Base-by-base conservation (phyloP, 2,797 vertebrate species). In the Glossophaga mutica region DNA sequence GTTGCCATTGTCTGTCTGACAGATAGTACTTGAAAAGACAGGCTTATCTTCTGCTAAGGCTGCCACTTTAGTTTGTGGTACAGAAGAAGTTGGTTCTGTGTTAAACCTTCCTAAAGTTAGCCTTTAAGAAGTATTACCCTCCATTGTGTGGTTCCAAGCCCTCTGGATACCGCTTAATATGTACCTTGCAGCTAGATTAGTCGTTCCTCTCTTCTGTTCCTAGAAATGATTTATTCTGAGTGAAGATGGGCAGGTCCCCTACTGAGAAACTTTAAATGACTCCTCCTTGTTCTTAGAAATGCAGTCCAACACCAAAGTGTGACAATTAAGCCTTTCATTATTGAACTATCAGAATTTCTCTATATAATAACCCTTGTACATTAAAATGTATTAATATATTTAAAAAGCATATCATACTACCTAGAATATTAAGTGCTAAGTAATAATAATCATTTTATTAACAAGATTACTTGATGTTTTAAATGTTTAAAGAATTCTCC, bases 381-480 rank as follows among this genome's bases (percentile, higher is more conserved):
- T 21, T 71, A 21, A 95, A 89, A 76, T 79, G 9, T 44, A 67
- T 81, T 37, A 70, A 46, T 81, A 10, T 50, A 65, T 48, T 93
- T 83, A 73, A 78, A 87, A 48, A 48, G 3, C 34, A 55, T 44
- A 18, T 29, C 18, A 77, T 5, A 57, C 37, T 84, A 8, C 46
- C 55, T 91, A 70, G 34, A 50, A 79, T 88, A 22, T 46, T 88
- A 88, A 87, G 46, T 88, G 34, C 82, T 95, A 50, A 77, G 59
- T 34, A 93, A 84, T 44, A 32, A 42, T 74, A 44, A 57, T 95
- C 52, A 68, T 85, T 95, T 85, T 42, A 78, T 79, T 88, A 89
- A 88, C 26, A 73, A 79, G 79, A 71, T 91, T 91, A 55, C 32
- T 91, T 94, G 46, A 22, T 88, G 6, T 71, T 89, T 92, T 92